These are phyloP conservation scores for Periophthalmus magnuspinnatus DNA, from an alignment of 2,797 vertebrate species.

Conservation along the genomic window DNA sequence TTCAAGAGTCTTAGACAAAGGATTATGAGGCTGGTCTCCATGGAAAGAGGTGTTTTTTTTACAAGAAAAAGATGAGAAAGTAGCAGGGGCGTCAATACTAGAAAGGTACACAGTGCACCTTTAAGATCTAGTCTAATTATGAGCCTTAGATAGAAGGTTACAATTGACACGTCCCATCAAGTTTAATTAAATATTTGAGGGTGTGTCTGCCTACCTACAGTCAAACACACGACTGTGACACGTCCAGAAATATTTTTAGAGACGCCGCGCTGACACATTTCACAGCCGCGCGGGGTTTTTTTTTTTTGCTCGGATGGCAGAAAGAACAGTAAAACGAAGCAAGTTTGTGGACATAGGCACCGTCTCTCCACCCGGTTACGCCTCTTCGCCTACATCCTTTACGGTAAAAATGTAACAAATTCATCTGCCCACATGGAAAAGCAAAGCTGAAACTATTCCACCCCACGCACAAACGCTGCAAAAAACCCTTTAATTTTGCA, in stretches of 20 bases:
- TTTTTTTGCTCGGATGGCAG: conserved; percentile 1
- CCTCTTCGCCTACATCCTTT: conserved; percentile 1
- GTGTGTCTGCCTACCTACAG: not conserved
- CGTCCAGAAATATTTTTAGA: not conserved
- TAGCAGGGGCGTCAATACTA: too few relatives aligned
- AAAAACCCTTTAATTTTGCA: conserved; percentile 6
- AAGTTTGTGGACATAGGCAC: conserved; percentile 5
- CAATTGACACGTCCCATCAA: not conserved
- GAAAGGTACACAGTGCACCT: not conserved
- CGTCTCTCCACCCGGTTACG: not conserved
- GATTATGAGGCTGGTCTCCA: too few relatives aligned
- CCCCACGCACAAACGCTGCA: not conserved
- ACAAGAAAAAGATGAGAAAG: not conserved
- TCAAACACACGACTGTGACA: not conserved
- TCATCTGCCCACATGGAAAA: conserved; percentile 12
- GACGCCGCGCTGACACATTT: not conserved
- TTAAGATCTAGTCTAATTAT: not conserved
- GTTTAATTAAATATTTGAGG: not conserved
- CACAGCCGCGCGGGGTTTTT: not conserved
- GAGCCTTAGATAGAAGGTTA: not conserved
- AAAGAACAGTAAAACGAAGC: not conserved
- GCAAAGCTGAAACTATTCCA: not conserved
- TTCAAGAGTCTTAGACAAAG: too few relatives aligned
- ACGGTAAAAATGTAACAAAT: conserved; percentile 9
- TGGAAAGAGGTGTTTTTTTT: too few relatives aligned